Conservation (phyloP, 2,888 invertebrate genomes). For the Eurytoma californica region DNA sequence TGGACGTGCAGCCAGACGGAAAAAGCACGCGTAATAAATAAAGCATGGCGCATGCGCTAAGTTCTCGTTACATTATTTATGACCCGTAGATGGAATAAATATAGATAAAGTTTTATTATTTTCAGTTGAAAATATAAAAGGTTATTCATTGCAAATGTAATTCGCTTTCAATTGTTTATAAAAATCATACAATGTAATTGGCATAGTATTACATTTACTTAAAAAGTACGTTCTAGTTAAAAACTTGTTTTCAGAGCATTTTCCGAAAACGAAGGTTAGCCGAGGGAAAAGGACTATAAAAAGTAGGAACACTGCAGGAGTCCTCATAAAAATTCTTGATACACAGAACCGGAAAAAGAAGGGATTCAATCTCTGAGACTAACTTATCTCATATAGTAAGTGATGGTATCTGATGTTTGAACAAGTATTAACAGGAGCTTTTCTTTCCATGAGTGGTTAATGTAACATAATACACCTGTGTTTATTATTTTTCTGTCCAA, state of each 20-base stretch:
- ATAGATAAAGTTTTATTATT: too few relatives aligned
- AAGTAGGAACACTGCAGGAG: slow-evolving; percentile 20
- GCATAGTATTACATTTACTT: too few relatives aligned
- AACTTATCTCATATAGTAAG: slow-evolving; percentile 49
- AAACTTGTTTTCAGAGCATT: too few relatives aligned
- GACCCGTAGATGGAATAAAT: too few relatives aligned
- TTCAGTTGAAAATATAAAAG: too few relatives aligned
- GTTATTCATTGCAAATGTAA: too few relatives aligned
- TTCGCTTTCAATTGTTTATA: too few relatives aligned
- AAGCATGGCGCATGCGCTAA: slow-evolving; percentile 4
- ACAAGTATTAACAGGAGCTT: slow-evolving; percentile 36
- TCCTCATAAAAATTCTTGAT: slow-evolving; percentile 35
- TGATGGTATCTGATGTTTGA: slow-evolving; percentile 23
- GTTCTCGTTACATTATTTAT: slow-evolving; percentile 6
- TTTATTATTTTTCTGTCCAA: too few relatives aligned
- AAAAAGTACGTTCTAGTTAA: too few relatives aligned
- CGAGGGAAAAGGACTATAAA: too few relatives aligned
- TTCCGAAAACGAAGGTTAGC: too few relatives aligned
- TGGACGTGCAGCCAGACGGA: neutral
- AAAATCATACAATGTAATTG: too few relatives aligned
- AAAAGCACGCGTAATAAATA: slow-evolving; percentile 20
- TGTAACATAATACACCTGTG: neutral
- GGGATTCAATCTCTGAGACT: slow-evolving; percentile 11
- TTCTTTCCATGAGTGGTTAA: slow-evolving; percentile 18
- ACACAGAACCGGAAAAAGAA: slow-evolving; percentile 11